Conservation (phyloP, 2,797 vertebrate genomes). For the Naso thynnoides region DNA sequence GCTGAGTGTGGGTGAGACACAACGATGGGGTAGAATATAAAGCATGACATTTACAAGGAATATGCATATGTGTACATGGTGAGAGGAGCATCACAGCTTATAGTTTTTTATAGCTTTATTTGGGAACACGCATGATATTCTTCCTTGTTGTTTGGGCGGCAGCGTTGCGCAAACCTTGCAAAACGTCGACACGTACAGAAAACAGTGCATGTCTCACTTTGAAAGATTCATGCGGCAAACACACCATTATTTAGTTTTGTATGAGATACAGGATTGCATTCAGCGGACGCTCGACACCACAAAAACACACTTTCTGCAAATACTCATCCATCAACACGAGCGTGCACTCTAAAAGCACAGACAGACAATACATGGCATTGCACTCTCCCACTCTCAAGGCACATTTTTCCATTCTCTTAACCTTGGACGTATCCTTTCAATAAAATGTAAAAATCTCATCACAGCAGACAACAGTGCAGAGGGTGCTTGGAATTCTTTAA, state of each 20-base stretch:
- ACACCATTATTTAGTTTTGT: constrained; percentile 20
- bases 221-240: constrained; percentile 24
- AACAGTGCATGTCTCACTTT: constrained; percentile 18
- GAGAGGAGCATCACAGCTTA: constrained; percentile 34
- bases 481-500: constrained; percentile 58
- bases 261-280: constrained; percentile 18
- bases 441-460: constrained; percentile 56
- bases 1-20: constrained; percentile 33
- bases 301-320: constrained; percentile 31
- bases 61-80: constrained; percentile 53
- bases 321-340: constrained; percentile 45
- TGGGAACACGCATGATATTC: constrained; percentile 34
- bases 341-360: constrained; percentile 27
- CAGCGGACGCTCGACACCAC: constrained; percentile 29
- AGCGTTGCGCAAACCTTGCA: constrained; percentile 31
- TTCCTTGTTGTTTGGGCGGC: constrained; percentile 45
- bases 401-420: constrained; percentile 38
- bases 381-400: constrained; percentile 19
- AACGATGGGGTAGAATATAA: constrained; percentile 52
- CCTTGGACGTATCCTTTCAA: constrained; percentile 61
- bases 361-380: constrained; percentile 10
- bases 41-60: constrained; percentile 73
- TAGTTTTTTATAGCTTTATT: constrained; percentile 52
- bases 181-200: constrained; percentile 51
- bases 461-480: constrained; percentile 39